Conservation (phyloP, 92 coral and sea anemone genomes). For the Parazoanthus swiftii region DNA sequence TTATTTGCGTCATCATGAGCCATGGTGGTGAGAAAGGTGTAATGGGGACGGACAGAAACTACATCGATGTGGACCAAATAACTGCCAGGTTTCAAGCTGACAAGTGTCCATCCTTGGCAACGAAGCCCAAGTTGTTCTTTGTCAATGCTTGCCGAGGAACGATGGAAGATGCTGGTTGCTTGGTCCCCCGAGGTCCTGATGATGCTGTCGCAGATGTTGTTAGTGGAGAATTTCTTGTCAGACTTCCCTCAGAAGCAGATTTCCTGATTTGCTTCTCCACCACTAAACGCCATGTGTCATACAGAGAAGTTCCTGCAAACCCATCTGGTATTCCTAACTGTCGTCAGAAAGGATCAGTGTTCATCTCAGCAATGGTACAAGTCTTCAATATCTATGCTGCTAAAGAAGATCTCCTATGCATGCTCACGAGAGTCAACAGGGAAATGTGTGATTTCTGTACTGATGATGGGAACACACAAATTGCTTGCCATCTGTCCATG, state of each 20-base stretch:
- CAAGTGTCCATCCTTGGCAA: conserved; percentile 62
- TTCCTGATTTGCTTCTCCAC: conserved; percentile 86
- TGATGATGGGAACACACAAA: conserved; percentile 67
- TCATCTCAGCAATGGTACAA: conserved; percentile 73
- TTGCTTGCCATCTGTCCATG: conserved; percentile 87
- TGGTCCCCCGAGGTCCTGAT: conserved; percentile 37
- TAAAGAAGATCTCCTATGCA: conserved; percentile 81
- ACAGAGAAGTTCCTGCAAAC: conserved; percentile 49
- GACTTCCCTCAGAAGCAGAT: conserved; percentile 86
- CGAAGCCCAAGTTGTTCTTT: conserved; percentile 94
- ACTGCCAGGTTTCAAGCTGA: conserved; percentile 71
- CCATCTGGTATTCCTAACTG: neutral
- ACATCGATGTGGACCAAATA: conserved; percentile 74
- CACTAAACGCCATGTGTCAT: conserved; percentile 69
- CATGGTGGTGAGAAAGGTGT: conserved; percentile 84
- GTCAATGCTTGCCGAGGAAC: conserved; percentile 89
- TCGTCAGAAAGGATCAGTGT: conserved; percentile 82
- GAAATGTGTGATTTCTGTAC: conserved; percentile 69
- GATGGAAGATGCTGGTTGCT: conserved; percentile 65
- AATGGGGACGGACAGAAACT: conserved; percentile 50
- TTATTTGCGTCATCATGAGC: conserved; percentile 84
- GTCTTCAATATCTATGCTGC: conserved; percentile 61
- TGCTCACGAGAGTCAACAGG: conserved; percentile 87
- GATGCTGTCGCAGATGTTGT: conserved; percentile 44
- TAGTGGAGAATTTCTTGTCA: conserved; percentile 64